A percentile compares a stretch with the other conserved stretches of the same genome.
phyloP scores from a whole-genome alignment of 2,888 invertebrate species.

The Octonoba sinensis region DNA sequence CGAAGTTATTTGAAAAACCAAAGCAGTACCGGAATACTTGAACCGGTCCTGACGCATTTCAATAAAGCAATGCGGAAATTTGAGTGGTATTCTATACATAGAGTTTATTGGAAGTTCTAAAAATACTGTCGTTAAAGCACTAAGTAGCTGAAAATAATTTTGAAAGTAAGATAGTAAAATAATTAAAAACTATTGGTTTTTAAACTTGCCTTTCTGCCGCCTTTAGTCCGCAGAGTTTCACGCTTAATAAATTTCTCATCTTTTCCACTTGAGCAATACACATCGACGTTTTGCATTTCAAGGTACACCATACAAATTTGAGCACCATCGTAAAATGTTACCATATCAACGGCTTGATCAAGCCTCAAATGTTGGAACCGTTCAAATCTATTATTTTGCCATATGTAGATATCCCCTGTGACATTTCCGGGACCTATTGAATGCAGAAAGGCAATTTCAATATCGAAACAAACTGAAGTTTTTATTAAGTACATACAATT shows the following conservation, averaged over 20 bases:
- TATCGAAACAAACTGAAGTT: too few species aligned
- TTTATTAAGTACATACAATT: not conserved
- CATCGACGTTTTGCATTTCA: conserved; percentile 2
- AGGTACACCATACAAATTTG: conserved; percentile 27
- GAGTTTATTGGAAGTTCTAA: too few species aligned
- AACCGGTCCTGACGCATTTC: too few species aligned
- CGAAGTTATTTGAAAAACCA: too few species aligned
- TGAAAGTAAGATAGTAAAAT: too few species aligned
- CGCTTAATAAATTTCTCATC: not conserved
- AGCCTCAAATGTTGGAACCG: conserved; percentile 12
- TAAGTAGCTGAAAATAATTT: too few species aligned
- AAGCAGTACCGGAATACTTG: too few species aligned
- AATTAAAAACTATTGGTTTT: too few species aligned
- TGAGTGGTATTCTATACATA: too few species aligned
- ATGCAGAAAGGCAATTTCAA: not conserved
- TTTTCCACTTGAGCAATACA: conserved; percentile 24
- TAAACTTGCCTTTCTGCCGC: conserved; percentile 31
- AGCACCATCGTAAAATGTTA: conserved; percentile 23
- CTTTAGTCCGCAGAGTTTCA: conserved; percentile 28
- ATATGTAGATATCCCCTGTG: conserved; percentile 34
- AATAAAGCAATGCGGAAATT: too few species aligned
- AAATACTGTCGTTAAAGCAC: too few species aligned
- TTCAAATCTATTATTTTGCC: conserved; percentile 21
- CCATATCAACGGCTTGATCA: conserved; percentile 18
- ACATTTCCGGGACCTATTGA: conserved; percentile 1